Percentiles rank a stretch among this genome's conserved stretches.
Conservation (phyloP, 2,888 invertebrate genomes). For the Arenicola marina region DNA sequence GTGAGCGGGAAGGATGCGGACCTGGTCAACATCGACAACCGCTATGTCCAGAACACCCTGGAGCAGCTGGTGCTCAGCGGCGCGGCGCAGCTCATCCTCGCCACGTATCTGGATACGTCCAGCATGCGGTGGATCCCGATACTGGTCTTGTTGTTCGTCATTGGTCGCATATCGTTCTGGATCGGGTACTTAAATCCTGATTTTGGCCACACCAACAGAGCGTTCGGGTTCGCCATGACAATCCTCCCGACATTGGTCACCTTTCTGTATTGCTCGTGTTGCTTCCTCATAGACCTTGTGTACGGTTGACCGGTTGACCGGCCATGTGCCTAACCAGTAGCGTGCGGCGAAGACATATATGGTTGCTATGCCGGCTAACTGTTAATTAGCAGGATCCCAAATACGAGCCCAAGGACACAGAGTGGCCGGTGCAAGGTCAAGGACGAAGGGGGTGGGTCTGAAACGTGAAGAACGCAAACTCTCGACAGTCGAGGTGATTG, state of each 20-base stretch:
- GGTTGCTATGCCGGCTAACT: too few species aligned
- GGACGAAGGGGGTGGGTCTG: too few species aligned
- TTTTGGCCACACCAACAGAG: constrained; percentile 16
- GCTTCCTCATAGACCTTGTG: background rate
- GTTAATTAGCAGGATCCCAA: too few species aligned
- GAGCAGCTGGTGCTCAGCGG: constrained; percentile 34
- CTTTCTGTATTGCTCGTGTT: constrained; percentile 6
- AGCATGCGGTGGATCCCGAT: constrained; percentile 33
- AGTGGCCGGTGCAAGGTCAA: too few species aligned
- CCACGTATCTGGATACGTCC: constrained; percentile 22
- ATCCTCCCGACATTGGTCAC: constrained; percentile 5
- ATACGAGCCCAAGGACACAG: too few species aligned
- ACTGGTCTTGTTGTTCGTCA: constrained; percentile 28
- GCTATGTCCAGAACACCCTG: constrained; percentile 33
- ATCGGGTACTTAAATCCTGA: constrained; percentile 28
- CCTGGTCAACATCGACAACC: constrained; percentile 17
- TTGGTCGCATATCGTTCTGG: constrained; percentile 32
- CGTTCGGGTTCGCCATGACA: constrained; percentile 28
- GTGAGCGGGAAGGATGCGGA: constrained; percentile 29
- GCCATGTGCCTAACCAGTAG: too few species aligned
- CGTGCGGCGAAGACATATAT: too few species aligned
- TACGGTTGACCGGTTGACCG: too few species aligned
- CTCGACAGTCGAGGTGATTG: too few species aligned
- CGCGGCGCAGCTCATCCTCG: constrained; percentile 30
- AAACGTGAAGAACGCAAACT: too few species aligned